A percentile compares a stretch with the other conserved stretches of the same genome.
phyloP scores from a whole-genome alignment of 2,888 invertebrate species.

The Papilio elwesi region DNA sequence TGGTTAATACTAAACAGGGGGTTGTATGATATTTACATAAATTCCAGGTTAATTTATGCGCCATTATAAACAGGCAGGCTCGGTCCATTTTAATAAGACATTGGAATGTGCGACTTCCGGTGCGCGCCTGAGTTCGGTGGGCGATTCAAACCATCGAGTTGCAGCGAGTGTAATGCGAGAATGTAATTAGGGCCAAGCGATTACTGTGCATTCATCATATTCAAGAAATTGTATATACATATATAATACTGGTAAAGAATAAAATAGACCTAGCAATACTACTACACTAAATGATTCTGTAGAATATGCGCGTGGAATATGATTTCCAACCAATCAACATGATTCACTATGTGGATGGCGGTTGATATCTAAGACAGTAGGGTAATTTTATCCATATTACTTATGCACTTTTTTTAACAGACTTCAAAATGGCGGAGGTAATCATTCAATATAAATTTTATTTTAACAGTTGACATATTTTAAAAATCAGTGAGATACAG shows the following conservation, averaged over 20 bases:
- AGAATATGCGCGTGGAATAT: too few species aligned
- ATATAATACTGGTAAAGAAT: too few species aligned
- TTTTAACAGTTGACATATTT: background rate
- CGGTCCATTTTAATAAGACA: slow-evolving; percentile 25
- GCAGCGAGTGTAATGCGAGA: background rate
- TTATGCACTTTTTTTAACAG: background rate
- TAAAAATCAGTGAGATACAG: background rate
- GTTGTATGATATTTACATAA: slow-evolving; percentile 17
- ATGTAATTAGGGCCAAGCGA: background rate
- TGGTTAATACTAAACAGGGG: background rate
- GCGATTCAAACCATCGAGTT: background rate
- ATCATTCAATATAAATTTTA: too few species aligned
- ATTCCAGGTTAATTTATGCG: slow-evolving; percentile 25
- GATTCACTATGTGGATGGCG: background rate
- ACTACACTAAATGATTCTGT: too few species aligned
- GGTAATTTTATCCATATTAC: background rate
- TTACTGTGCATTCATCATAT: background rate
- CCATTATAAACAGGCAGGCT: slow-evolving; percentile 6
- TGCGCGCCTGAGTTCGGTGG: slow-evolving; percentile 5
- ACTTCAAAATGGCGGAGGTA: too few species aligned
- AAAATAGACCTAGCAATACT: too few species aligned
- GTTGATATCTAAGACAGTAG: background rate
- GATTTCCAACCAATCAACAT: background rate
- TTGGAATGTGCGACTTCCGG: slow-evolving; percentile 26
- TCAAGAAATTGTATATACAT: too few species aligned